A percentile compares a stretch with the other conserved stretches of the same genome.
Evolutionary conservation across 2,113 vertebrate species (phyloP).

Genomic region (Pampusana beccarii): DNA sequence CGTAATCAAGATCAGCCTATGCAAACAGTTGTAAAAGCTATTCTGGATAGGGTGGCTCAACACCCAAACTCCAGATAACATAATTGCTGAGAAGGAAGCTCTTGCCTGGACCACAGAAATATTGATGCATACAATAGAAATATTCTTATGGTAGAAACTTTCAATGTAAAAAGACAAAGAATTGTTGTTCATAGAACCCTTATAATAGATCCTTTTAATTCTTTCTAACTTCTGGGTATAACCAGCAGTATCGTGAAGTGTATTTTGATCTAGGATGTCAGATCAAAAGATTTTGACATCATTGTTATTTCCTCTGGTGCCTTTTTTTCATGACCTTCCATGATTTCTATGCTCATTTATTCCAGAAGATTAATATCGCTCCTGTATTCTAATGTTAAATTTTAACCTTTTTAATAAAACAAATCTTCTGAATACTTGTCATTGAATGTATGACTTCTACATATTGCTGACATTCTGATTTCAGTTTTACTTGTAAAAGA

Average conservation of each 20-base stretch:
- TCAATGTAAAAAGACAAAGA: neutral
- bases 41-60: neutral
- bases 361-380: neutral
- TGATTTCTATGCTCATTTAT: neutral
- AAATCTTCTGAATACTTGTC: neutral
- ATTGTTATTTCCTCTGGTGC: neutral
- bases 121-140: neutral
- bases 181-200: neutral
- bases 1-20: neutral
- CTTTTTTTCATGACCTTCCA: neutral
- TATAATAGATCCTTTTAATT: neutral
- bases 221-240: neutral
- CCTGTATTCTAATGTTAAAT: neutral
- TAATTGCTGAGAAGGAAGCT: neutral
- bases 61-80: neutral
- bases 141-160: neutral
- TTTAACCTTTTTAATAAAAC: neutral
- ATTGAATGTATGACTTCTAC: neutral
- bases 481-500: neutral
- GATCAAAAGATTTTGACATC: neutral
- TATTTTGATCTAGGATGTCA: neutral
- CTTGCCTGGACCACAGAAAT: neutral
- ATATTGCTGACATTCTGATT: neutral
- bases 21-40: neutral
- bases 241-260: neutral